Evolutionary conservation across 1,140 invertebrate genomes (phyloP).

Genomic region (Wasmannia auropunctata): DNA sequence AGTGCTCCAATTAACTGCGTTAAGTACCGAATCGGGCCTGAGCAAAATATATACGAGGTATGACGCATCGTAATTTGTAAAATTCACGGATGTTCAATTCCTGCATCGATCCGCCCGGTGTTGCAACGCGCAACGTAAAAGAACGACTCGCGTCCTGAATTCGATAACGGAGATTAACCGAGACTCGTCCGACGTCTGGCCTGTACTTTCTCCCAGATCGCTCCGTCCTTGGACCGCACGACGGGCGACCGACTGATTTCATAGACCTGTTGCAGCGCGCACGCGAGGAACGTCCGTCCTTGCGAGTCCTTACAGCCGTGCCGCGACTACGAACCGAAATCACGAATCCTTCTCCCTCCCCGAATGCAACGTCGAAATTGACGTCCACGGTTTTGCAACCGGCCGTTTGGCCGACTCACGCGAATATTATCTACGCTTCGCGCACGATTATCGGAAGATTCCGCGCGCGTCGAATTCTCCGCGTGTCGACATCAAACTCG

Average conservation of each 20-base stretch:
- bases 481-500: slow-evolving; percentile 18
- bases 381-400: slow-evolving; percentile 5
- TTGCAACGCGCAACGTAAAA: not conserved
- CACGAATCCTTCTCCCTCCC: not conserved
- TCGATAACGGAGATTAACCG: slow-evolving; percentile 58
- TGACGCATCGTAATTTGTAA: not conserved
- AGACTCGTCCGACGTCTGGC: slow-evolving; percentile 50
- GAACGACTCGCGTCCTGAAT: slow-evolving; percentile 50
- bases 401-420: not conserved
- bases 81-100: not conserved
- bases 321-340: not conserved
- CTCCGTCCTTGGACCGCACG: slow-evolving; percentile 61
- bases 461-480: slow-evolving; percentile 18
- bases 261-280: slow-evolving; percentile 30
- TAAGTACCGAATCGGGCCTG: not conserved
- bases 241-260: slow-evolving; percentile 30
- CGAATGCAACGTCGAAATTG: not conserved
- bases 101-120: not conserved
- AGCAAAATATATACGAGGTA: not conserved
- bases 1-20: not conserved
- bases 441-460: slow-evolving; percentile 7
- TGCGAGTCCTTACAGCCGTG: slow-evolving; percentile 14
- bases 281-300: slow-evolving; percentile 51
- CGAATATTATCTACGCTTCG: slow-evolving; percentile 43
- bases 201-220: slow-evolving; percentile 65